phyloP scores from a whole-genome alignment of 2,113 vertebrate species.

The Pelecanoides urinatrix region DNA sequence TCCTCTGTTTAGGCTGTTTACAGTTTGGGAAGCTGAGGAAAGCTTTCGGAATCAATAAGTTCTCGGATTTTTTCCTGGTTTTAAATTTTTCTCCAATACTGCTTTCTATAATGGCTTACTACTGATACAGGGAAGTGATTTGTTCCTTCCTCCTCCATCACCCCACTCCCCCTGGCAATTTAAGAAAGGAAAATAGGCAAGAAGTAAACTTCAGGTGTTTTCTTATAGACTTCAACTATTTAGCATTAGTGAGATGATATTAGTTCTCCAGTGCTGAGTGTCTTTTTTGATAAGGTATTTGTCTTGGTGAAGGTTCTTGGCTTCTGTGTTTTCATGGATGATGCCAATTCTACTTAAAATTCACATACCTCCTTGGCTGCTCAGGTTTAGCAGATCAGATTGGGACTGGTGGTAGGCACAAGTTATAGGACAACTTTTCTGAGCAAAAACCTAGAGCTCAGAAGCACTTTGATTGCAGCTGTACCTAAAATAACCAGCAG shows the following conservation, averaged over 20 bases:
- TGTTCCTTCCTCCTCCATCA: neutral
- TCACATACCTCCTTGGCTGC: slow-evolving; percentile 64
- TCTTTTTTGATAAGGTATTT: slow-evolving; percentile 34
- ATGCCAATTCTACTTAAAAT: slow-evolving; percentile 44
- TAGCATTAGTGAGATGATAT: neutral
- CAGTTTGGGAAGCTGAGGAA: neutral
- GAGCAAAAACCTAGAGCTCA: slow-evolving; percentile 7
- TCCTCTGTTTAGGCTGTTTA: neutral
- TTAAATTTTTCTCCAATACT: neutral
- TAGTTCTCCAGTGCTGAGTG: slow-evolving; percentile 33
- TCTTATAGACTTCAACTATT: neutral
- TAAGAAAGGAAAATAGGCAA: neutral
- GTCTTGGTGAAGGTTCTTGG: slow-evolving; percentile 24
- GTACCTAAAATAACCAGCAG: slow-evolving; percentile 12
- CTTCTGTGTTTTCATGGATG: slow-evolving; percentile 29
- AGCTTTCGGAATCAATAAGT: neutral
- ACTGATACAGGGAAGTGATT: neutral
- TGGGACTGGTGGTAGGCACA: slow-evolving; percentile 4
- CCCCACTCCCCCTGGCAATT: neutral
- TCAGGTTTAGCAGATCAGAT: slow-evolving; percentile 55
- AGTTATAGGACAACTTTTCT: neutral
- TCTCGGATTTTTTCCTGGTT: neutral
- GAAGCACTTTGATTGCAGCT: neutral
- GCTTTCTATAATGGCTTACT: neutral
- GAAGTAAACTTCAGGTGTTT: slow-evolving; percentile 14